phyloP scores from a whole-genome alignment of 2,888 invertebrate species.

The Limnephilus auricula region DNA sequence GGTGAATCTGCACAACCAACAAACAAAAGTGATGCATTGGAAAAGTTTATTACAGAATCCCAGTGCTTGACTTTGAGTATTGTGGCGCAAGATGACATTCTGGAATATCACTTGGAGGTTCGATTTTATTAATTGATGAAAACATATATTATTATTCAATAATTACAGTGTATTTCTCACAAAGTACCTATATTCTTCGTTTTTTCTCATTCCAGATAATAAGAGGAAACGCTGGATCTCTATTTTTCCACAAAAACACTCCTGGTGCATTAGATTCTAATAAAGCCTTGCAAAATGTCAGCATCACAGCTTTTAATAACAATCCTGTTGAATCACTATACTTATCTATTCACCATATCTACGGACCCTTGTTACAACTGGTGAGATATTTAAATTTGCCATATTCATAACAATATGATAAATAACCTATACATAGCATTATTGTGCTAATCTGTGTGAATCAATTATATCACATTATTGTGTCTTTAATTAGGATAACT shows the following conservation, averaged over 20 bases:
- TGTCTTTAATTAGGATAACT: conserved; percentile 71
- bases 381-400: conserved; percentile 67
- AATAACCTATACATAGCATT: not conserved
- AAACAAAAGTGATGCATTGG: conserved; percentile 71
- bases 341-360: conserved; percentile 74
- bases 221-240: conserved; percentile 71
- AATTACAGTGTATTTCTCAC: not conserved
- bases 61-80: conserved; percentile 72
- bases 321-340: conserved; percentile 74
- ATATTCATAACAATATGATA: not conserved
- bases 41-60: conserved; percentile 73
- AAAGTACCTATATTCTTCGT: too few species aligned
- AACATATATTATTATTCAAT: not conserved
- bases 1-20: conserved; percentile 62
- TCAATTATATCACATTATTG: not conserved
- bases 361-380: conserved; percentile 72
- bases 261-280: conserved; percentile 69
- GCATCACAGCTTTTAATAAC: conserved; percentile 72
- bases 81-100: conserved; percentile 68
- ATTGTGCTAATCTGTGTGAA: not conserved
- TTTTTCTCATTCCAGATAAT: conserved; percentile 66
- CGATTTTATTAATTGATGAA: not conserved
- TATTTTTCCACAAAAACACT: conserved; percentile 74
- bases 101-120: conserved; percentile 62
- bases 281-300: conserved; percentile 71